Percentiles rank a stretch among this genome's conserved stretches.
Conservation (phyloP, 2,113 vertebrate genomes). For the Cygnus buccinator region DNA sequence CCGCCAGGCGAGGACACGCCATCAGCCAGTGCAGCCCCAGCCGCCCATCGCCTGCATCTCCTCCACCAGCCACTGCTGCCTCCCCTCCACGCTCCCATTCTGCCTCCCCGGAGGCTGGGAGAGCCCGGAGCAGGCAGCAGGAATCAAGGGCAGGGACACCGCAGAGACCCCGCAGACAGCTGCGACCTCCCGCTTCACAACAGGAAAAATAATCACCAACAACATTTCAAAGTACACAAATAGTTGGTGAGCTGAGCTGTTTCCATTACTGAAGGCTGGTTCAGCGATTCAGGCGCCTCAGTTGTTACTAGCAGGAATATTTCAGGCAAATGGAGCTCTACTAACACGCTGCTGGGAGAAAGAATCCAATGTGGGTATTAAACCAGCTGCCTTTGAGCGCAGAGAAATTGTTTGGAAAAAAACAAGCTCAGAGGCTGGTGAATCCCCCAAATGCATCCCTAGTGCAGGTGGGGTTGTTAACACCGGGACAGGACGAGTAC, state of each 20-base stretch:
- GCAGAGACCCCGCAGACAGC: neutral
- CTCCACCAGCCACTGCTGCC: neutral
- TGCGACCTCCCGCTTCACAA: neutral
- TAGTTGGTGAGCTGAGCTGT: neutral
- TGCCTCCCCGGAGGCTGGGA: neutral
- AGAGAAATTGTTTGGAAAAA: neutral
- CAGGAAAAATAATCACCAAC: neutral
- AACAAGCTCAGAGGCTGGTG: neutral
- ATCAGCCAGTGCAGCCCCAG: neutral
- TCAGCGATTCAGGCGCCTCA: neutral
- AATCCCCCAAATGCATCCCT: neutral
- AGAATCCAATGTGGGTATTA: neutral
- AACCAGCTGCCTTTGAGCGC: neutral
- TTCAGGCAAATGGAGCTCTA: neutral
- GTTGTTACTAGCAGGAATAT: neutral
- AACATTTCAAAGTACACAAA: neutral
- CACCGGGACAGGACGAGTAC: neutral
- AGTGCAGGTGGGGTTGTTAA: too few relatives aligned
- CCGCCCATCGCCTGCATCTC: rapidly evolving
- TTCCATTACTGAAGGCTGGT: neutral
- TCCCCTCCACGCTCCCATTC: neutral
- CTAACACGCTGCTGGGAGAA: neutral
- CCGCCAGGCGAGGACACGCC: neutral
- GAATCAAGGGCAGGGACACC: too few relatives aligned
- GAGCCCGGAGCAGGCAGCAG: rapidly evolving